Percentiles rank a stretch among this genome's conserved stretches.
Conservation (phyloP, 2,888 invertebrate genomes). For the Nomada ruficornis region DNA sequence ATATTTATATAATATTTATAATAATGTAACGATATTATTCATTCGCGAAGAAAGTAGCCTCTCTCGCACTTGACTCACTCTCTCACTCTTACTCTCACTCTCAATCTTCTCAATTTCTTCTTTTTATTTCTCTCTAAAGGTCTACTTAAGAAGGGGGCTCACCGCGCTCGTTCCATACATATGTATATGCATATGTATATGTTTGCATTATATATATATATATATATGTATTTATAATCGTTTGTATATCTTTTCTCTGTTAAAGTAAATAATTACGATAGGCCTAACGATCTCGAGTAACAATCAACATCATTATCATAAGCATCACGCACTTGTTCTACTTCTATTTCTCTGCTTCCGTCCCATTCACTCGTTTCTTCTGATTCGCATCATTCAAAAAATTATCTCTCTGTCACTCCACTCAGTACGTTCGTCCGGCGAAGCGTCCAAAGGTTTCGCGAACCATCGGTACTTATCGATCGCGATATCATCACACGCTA, state of each 20-base stretch:
- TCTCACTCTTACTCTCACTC: conserved; percentile 24
- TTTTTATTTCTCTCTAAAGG: conserved; percentile 28
- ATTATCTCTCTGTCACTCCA: conserved; percentile 26
- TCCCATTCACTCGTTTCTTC: conserved; percentile 29
- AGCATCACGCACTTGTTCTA: conserved; percentile 21
- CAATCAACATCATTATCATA: conserved; percentile 17
- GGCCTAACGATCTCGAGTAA: conserved; percentile 65
- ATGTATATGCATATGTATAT: conserved; percentile 35
- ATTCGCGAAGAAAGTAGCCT: conserved; percentile 45
- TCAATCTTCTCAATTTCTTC: neutral
- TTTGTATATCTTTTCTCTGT: conserved; percentile 47
- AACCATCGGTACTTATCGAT: conserved; percentile 5
- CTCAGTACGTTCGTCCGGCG: conserved; percentile 67
- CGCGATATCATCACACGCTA: neutral
- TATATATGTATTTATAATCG: conserved; percentile 57
- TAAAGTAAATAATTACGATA: conserved; percentile 61
- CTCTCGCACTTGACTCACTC: conserved; percentile 31
- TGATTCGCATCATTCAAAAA: conserved; percentile 2
- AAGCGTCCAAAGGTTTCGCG: conserved; percentile 59
- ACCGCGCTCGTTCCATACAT: conserved; percentile 53
- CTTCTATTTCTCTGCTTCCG: conserved; percentile 14
- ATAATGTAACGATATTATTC: conserved; percentile 58
- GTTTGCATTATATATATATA: conserved; percentile 38
- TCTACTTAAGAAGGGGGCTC: conserved; percentile 61
- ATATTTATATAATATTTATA: conserved; percentile 43